Percentiles rank a stretch among this genome's conserved stretches.
These are phyloP conservation scores for Pempheris klunzingeri DNA, from an alignment of 2,797 vertebrate species.

Conservation along the genomic window DNA sequence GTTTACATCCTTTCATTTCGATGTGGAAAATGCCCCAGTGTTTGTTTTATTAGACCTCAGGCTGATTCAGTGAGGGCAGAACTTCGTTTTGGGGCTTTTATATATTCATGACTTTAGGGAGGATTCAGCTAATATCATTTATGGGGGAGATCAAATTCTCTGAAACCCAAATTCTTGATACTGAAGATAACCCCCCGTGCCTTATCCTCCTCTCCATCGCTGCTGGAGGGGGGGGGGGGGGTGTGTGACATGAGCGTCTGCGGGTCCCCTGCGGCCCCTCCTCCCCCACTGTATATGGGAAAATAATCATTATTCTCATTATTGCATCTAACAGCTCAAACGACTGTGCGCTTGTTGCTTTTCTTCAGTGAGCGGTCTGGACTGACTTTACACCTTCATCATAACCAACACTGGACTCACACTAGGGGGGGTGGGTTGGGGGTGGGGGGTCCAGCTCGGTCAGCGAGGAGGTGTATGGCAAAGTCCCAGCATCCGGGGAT, in stretches of 20 bases:
- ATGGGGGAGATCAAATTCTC: constrained; percentile 2
- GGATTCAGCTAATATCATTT: not conserved
- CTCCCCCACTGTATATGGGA: not conserved
- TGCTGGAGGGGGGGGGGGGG: not conserved
- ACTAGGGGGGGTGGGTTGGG: not conserved
- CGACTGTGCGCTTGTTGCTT: constrained; percentile 45
- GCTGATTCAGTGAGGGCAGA: constrained; percentile 7
- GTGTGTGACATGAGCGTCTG: constrained; percentile 4
- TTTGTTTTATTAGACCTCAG: constrained; percentile 38
- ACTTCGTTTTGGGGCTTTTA: not conserved
- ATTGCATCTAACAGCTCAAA: constrained; percentile 70
- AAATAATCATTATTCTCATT: constrained; percentile 48
- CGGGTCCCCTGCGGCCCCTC: not conserved
- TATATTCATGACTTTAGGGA: constrained; percentile 12
- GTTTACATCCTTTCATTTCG: constrained; percentile 63
- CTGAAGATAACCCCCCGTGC: not conserved
- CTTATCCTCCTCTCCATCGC: not conserved
- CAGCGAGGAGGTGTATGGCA: constrained; percentile 21
- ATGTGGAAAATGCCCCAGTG: constrained; percentile 29
- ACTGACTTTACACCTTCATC: constrained; percentile 12
- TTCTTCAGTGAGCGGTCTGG: constrained; percentile 54
- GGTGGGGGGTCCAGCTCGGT: constrained; percentile 1
- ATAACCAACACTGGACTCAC: constrained; percentile 14
- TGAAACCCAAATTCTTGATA: not conserved
- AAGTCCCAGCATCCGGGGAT: constrained; percentile 18